phyloP scores from a whole-genome alignment of 2,113 vertebrate genomes.

The Pollachius pollachius region DNA sequence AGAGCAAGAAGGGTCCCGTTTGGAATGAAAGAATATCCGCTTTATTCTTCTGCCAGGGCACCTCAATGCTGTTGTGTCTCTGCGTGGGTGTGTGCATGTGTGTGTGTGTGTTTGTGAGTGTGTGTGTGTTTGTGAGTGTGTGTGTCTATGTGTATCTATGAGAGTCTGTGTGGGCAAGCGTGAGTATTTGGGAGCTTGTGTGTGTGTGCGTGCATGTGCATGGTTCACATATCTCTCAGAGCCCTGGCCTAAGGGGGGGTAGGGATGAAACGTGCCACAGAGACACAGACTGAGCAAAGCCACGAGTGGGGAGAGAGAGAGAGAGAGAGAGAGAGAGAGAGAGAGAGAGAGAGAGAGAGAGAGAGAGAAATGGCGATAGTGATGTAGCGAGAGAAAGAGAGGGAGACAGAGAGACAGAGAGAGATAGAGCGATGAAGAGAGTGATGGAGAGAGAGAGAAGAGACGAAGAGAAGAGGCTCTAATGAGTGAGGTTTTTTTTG shows the following conservation, averaged over 20 bases:
- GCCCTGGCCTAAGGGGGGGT: slow-evolving; percentile 38
- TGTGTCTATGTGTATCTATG: background rate
- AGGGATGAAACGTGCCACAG: slow-evolving; percentile 29
- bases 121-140: slow-evolving; percentile 1
- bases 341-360: too few species aligned
- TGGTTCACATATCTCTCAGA: slow-evolving; percentile 36
- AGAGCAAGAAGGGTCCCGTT: slow-evolving; percentile 28
- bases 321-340: slow-evolving; percentile 12
- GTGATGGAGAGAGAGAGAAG: background rate
- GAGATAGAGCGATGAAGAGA: slow-evolving; percentile 24
- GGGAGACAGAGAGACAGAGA: slow-evolving; percentile 26
- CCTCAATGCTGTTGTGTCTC: slow-evolving; percentile 26
- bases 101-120: slow-evolving; percentile 14
- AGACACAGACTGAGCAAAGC: slow-evolving; percentile 35
- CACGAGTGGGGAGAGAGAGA: slow-evolving; percentile 25
- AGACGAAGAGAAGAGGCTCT: background rate
- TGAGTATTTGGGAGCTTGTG: background rate
- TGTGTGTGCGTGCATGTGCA: background rate
- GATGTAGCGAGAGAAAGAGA: too few species aligned
- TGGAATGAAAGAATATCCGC: slow-evolving; percentile 36
- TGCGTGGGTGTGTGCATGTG: slow-evolving; percentile 11
- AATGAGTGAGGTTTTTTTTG: slow-evolving; percentile 21
- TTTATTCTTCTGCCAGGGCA: slow-evolving; percentile 60
- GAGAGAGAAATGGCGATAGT: slow-evolving; percentile 28
- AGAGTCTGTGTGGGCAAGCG: background rate